Percentiles rank a stretch among this genome's conserved stretches.
Conservation (phyloP, 2,888 invertebrate genomes). For the Cistogaster globosa region DNA sequence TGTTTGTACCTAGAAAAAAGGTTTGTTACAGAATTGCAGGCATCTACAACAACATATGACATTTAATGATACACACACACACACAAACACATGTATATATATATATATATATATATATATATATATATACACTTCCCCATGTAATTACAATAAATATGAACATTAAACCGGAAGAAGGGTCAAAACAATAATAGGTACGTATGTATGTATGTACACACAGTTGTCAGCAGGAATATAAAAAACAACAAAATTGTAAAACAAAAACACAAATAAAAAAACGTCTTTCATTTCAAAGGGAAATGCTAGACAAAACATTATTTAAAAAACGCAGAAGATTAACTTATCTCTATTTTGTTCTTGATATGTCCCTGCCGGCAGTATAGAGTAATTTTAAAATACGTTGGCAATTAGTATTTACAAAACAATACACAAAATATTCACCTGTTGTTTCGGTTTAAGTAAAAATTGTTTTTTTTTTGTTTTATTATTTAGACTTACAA, state of each 20-base stretch:
- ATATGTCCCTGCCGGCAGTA: background rate
- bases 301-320: conserved; percentile 67
- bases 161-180: conserved; percentile 69
- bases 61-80: conserved; percentile 39
- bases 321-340: conserved; percentile 60
- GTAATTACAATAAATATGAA: background rate
- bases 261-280: conserved; percentile 8
- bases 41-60: conserved; percentile 23
- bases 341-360: conserved; percentile 50
- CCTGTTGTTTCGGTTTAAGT: conserved; percentile 44
- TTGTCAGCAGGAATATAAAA: conserved; percentile 32
- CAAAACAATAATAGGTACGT: conserved; percentile 48
- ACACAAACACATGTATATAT: background rate
- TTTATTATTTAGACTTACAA: background rate
- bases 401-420: background rate
- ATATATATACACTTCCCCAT: too few species aligned
- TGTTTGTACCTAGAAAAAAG: conserved; percentile 25
- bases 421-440: conserved; percentile 27
- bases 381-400: conserved; percentile 4
- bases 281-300: conserved; percentile 43
- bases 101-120: too few species aligned
- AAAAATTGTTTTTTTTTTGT: too few species aligned
- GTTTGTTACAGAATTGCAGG: conserved; percentile 32
- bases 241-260: conserved; percentile 3
- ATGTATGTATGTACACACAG: conserved; percentile 13